Base-by-base conservation (phyloP, 2,797 vertebrate species). In the Xiphorhynchus erythropygius region DNA sequence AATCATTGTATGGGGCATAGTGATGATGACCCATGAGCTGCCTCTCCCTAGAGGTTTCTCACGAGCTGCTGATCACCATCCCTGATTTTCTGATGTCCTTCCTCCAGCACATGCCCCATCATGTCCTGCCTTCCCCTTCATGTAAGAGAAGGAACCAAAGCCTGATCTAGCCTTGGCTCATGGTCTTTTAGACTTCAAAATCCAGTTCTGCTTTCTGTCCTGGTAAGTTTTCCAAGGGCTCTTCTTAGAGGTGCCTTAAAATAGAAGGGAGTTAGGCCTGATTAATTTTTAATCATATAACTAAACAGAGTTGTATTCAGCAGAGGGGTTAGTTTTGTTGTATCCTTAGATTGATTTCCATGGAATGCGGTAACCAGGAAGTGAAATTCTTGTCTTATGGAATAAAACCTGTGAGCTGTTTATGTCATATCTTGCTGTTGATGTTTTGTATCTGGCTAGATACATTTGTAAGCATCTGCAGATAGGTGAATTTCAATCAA, bases 291-390 rank as follows among this genome's bases (percentile, higher is more conserved):
- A 93, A 39, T 23, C 1, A 0, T 37, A 18, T 41, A 94, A 78
- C 73, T 84, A 46, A 78, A 74, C 33, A 68, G 18, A 30, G 12
- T 49, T 81, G 37, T 73, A 78, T 84, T 91, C 85, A 91, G 55
- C 39, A 81, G 77, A 88, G 39, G 75, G 21, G 52, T 79, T 93
- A 82, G 90, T 94, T 96, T 89, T 94, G 35, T 80, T 76, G 85
- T 39, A 91, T 93, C 70, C 73, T 88, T 82, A 91, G 73, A 73
- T 15, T 76, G 73, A 95, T 88, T 88, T 90, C 74, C 55, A 69
- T 59, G 63, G 93, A 94, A 86, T 88, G 84, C 37, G 55, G 18
- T 47, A 78, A 77, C 50, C 28, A n/a, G 47, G 30, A 91, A 50
- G 65, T 68, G 18, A 94, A 93, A 90, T 25, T 76, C n/a, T 60